Base-by-base conservation (phyloP, 2,113 vertebrate genomes). In the Pitta sordida region DNA sequence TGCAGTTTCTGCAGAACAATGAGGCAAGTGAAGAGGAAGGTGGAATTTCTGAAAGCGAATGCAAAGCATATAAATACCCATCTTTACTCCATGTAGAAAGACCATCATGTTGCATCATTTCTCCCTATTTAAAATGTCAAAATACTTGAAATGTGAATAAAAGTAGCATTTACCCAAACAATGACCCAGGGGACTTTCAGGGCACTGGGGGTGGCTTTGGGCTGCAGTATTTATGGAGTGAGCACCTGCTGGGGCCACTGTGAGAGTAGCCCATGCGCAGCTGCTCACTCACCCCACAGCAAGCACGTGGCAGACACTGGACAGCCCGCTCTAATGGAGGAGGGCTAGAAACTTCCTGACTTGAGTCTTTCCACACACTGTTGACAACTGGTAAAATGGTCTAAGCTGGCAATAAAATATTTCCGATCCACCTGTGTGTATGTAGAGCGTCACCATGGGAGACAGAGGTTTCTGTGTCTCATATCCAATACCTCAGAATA, bases 261-360 rank as follows among this genome's bases (percentile, higher is more conserved):
- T 9, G 16, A 58, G 55, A 29, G 64, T 26, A 26, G 69, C 19
- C 36, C 2, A 6, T 0, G 14, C 3, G 8, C 3, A 46, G 67
- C 68, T 49, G 46, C 71, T 13, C 15, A 7, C 26, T 37, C 69
- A 44, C 34, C 48, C 74, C 27, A 46, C 49, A 34, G 43, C 60
- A 39, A 27, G 27, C 0, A 3, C 1, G 0, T 5, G 36, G 62
- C 36, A 55, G n/a, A 6, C 1, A 6, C 51, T 8, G 36, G 48
- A 14, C 62, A 84, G 68, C 22, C 87, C 1, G 2, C 37, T 23
- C 59, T 13, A 15, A 16, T 3, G 23, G n/a, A 73, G 46, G 9
- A 63, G 36, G 59, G 49, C 22, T 34, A 48, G 49, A 23, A 34
- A 23, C 12, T 7, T 46, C 69, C 78, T 62, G 34, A 49, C 56